A percentile compares a stretch with the other conserved stretches of the same genome.
These are phyloP conservation scores for Globia sparganii DNA, from an alignment of 2,888 invertebrate genomes.

Conservation along the genomic window DNA sequence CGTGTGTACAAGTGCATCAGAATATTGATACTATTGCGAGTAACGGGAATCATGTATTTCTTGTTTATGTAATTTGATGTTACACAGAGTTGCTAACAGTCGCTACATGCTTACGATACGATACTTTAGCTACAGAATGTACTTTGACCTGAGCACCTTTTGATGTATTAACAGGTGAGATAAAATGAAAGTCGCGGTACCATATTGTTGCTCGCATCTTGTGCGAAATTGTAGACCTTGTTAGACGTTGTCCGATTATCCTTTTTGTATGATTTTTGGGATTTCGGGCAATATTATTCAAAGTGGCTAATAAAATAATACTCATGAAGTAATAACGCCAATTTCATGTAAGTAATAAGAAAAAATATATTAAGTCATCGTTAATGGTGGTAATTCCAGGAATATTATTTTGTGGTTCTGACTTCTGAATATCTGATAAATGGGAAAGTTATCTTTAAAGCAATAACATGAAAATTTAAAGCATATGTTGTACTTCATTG, in stretches of 20 bases:
- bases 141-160: conserved; percentile 7
- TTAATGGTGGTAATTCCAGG: background rate
- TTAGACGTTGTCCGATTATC: background rate
- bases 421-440: background rate
- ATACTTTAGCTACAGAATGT: background rate
- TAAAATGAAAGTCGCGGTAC: background rate
- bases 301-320: background rate
- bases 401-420: conserved; percentile 17
- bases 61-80: conserved; percentile 51
- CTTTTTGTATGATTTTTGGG: background rate
- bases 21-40: conserved; percentile 56
- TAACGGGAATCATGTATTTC: conserved; percentile 13
- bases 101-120: conserved; percentile 24
- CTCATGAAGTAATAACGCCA: background rate
- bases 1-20: too few relatives aligned
- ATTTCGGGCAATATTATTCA: background rate
- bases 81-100: conserved; percentile 17
- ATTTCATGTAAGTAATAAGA: conserved; percentile 17
- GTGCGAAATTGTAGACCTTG: too few relatives aligned
- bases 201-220: background rate
- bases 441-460: conserved; percentile 8
- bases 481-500: background rate
- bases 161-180: background rate
- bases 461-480: too few relatives aligned
- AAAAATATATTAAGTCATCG: background rate